These are phyloP conservation scores for Drosophila trichaetosa DNA, from an alignment of 2,888 invertebrate species.

Conservation along the genomic window DNA sequence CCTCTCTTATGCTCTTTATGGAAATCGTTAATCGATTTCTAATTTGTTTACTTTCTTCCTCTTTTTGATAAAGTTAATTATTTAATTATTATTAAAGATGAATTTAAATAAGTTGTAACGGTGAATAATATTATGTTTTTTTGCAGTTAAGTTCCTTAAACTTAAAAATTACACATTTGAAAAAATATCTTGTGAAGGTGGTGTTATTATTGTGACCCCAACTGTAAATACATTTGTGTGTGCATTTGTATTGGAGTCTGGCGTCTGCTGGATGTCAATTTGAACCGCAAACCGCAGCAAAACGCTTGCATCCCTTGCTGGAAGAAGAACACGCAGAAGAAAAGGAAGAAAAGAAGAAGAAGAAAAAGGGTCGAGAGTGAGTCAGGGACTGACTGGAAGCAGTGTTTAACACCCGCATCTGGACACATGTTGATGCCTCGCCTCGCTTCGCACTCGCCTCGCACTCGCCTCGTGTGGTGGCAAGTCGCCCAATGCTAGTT, in stretches of 20 bases:
- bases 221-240: neutral
- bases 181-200: neutral
- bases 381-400: conserved; percentile 27
- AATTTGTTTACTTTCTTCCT: no score
- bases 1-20: no score
- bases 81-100: neutral
- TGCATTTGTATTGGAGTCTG: conserved; percentile 35
- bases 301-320: conserved; percentile 12
- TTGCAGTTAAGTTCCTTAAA: neutral
- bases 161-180: neutral
- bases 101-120: neutral
- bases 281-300: conserved; percentile 61
- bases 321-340: neutral
- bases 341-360: neutral
- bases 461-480: neutral
- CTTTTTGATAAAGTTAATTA: no score
- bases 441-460: conserved; percentile 10
- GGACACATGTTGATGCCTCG: conserved; percentile 54
- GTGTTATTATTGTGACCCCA: neutral
- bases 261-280: conserved; percentile 79
- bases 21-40: no score
- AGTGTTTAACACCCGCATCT: conserved; percentile 67
- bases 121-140: neutral
- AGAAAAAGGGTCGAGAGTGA: conserved; percentile 10
- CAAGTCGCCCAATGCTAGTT: conserved; percentile 16